Conservation (phyloP, 1,140 invertebrate species). For the Cyclargus thomasi region DNA sequence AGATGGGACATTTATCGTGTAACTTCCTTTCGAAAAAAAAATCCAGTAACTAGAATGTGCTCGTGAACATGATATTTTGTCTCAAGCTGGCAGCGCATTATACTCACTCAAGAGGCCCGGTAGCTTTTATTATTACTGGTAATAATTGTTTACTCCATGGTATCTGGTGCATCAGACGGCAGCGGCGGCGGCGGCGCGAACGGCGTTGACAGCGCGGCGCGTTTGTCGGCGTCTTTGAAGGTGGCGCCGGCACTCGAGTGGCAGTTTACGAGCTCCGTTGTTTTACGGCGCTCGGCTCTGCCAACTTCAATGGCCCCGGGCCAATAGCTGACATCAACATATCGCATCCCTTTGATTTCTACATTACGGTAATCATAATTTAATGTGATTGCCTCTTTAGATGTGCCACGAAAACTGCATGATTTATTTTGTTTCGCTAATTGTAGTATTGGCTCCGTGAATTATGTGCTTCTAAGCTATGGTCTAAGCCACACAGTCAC, state of each 20-base stretch:
- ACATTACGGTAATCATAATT: conserved; percentile 20
- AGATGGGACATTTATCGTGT: no score
- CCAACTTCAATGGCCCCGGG: conserved; percentile 39
- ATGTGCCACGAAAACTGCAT: conserved; percentile 17
- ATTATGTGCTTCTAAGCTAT: not conserved
- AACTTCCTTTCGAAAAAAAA: no score
- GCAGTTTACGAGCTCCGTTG: conserved; percentile 59
- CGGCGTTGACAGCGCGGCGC: conserved; percentile 59
- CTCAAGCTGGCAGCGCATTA: no score
- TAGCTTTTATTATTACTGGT: not conserved
- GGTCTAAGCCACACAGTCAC: no score
- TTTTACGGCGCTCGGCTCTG: conserved; percentile 52
- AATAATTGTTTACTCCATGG: not conserved
- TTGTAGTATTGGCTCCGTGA: conserved; percentile 2
- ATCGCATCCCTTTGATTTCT: conserved; percentile 19
- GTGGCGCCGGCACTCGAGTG: conserved; percentile 62
- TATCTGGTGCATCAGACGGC: conserved; percentile 35
- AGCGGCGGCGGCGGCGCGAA: conserved; percentile 49
- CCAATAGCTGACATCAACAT: conserved; percentile 23
- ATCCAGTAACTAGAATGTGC: no score
- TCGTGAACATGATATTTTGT: no score
- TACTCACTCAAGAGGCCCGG: no score
- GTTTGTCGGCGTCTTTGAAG: conserved; percentile 66
- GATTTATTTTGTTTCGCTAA: conserved; percentile 14
- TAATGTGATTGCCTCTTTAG: conserved; percentile 19